A percentile compares a stretch with the other conserved stretches of the same genome.
Evolutionary conservation across 2,113 vertebrate species (phyloP).

Genomic region (Ancistrus triradiatus): DNA sequence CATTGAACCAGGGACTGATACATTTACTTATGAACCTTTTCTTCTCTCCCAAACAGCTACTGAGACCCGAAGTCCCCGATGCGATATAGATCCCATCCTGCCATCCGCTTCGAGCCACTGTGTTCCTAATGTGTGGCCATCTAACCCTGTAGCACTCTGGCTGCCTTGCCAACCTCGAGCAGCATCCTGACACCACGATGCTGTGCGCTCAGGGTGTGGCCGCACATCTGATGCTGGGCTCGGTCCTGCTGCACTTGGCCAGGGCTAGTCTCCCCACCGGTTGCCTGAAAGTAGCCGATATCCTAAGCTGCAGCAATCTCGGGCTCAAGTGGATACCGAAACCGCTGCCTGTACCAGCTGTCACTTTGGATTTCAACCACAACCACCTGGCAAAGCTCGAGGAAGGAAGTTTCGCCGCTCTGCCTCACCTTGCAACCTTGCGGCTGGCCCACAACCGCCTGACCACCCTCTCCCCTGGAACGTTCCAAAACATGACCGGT

Average conservation of each 20-base stretch:
- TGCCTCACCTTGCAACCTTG: slow-evolving; percentile 74
- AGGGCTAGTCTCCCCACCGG: slow-evolving; percentile 52
- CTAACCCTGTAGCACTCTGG: slow-evolving; percentile 30
- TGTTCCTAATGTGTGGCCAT: not conserved
- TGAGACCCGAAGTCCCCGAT: too few species aligned
- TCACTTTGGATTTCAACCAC: slow-evolving; percentile 86
- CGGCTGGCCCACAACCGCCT: slow-evolving; percentile 81
- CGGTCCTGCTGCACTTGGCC: slow-evolving; percentile 31
- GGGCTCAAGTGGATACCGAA: slow-evolving; percentile 69
- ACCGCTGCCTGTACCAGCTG: slow-evolving; percentile 63
- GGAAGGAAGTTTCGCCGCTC: slow-evolving; percentile 63
- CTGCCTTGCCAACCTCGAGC: slow-evolving; percentile 10
- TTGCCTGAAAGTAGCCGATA: slow-evolving; percentile 85
- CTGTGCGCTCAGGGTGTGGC: slow-evolving; percentile 28
- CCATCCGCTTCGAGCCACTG: not conserved
- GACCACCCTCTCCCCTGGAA: slow-evolving; percentile 54
- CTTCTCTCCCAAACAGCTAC: not conserved
- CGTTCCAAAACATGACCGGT: slow-evolving; percentile 74
- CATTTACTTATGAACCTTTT: slow-evolving; percentile 5
- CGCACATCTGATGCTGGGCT: slow-evolving; percentile 14
- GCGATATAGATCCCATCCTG: not conserved
- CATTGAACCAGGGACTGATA: too few species aligned
- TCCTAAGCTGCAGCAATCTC: slow-evolving; percentile 82
- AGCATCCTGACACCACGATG: slow-evolving; percentile 45
- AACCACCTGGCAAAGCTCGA: slow-evolving; percentile 73